These are phyloP conservation scores for Globia sparganii DNA, from an alignment of 2,888 invertebrate genomes.

Conservation along the genomic window DNA sequence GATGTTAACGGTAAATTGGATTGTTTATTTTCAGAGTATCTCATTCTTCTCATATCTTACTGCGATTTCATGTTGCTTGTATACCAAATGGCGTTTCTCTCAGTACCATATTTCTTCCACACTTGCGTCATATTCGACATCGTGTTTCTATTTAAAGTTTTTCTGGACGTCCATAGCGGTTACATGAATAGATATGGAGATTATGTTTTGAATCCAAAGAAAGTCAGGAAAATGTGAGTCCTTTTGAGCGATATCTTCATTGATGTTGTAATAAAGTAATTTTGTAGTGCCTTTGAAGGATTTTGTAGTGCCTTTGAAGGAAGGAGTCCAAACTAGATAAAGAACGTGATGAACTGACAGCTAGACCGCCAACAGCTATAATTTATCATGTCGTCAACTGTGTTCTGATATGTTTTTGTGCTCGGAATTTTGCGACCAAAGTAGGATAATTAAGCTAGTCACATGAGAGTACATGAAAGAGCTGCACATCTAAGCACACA, in stretches of 20 bases:
- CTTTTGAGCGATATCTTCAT: not conserved
- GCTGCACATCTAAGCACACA: not conserved
- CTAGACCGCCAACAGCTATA: not conserved
- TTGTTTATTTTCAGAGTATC: conserved; percentile 80
- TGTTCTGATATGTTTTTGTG: not conserved
- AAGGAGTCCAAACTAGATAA: not conserved
- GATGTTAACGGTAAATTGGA: conserved; percentile 5
- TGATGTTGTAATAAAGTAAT: not conserved
- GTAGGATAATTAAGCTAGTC: not conserved
- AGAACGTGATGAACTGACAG: not conserved
- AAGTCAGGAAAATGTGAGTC: conserved; percentile 85
- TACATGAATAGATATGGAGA: conserved; percentile 89
- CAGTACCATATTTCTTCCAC: conserved; percentile 78
- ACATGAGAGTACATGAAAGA: not conserved
- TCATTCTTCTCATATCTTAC: conserved; percentile 83
- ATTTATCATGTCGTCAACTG: conserved; percentile 1
- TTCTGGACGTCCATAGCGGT: conserved; percentile 87
- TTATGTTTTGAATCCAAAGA: conserved; percentile 83
- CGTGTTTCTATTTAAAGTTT: conserved; percentile 84
- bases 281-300: not conserved
- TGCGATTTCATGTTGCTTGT: conserved; percentile 84
- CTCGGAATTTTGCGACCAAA: not conserved
- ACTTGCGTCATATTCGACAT: conserved; percentile 81
- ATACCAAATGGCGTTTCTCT: conserved; percentile 88
- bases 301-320: not conserved